Percentiles rank a stretch among this genome's conserved stretches.
These are phyloP conservation scores for Ephestia elutella DNA, from an alignment of 1,140 invertebrate genomes.

Conservation along the genomic window DNA sequence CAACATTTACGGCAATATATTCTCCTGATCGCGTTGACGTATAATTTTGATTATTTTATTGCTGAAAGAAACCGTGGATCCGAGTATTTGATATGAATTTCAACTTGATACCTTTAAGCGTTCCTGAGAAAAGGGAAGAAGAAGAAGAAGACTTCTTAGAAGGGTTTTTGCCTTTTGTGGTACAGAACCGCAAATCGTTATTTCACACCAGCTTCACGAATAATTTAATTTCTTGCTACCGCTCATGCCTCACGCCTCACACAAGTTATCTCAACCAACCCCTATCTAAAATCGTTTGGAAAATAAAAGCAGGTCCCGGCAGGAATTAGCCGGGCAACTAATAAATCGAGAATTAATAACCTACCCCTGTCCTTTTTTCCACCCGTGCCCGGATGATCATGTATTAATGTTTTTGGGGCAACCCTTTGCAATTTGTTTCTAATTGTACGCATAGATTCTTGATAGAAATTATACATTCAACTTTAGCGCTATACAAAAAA, in stretches of 20 bases:
- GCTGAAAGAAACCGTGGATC: too few relatives aligned
- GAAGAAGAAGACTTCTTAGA: too few relatives aligned
- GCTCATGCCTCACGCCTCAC: slow-evolving; percentile 14
- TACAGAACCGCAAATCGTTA: too few relatives aligned
- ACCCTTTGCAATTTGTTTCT: neutral
- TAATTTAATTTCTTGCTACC: neutral
- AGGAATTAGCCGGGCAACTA: slow-evolving; percentile 60
- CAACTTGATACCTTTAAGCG: too few relatives aligned
- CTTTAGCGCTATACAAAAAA: too few relatives aligned
- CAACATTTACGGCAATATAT: too few relatives aligned
- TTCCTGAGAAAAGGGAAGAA: too few relatives aligned
- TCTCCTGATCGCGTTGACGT: too few relatives aligned
- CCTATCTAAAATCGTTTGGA: slow-evolving; percentile 66
- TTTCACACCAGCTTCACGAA: slow-evolving; percentile 8
- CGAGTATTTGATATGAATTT: too few relatives aligned
- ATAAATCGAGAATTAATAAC: slow-evolving; percentile 67
- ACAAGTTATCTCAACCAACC: slow-evolving; percentile 32
- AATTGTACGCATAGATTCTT: neutral
- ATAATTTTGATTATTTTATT: too few relatives aligned
- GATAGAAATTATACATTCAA: too few relatives aligned
- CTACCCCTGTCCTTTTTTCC: slow-evolving; percentile 24
- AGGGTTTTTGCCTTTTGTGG: too few relatives aligned
- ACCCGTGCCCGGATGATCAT: slow-evolving; percentile 14
- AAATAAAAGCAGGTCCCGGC: slow-evolving; percentile 57
- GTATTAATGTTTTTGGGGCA: neutral